A percentile compares a stretch with the other conserved stretches of the same genome.
Evolutionary conservation across 2,888 invertebrate genomes (phyloP).

Genomic region (Drosophila glabriapex): DNA sequence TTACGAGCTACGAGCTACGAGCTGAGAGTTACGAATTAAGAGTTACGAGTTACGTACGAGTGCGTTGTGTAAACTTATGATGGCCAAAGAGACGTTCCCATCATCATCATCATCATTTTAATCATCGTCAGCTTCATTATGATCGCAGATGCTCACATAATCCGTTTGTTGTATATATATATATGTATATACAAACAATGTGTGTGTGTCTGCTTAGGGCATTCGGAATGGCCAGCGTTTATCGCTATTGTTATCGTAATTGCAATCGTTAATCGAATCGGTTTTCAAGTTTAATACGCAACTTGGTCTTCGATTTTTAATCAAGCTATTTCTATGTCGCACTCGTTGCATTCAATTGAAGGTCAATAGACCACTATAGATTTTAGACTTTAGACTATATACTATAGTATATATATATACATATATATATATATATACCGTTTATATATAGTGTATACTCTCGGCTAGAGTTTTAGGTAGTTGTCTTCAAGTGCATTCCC

Average conservation of each 20-base stretch:
- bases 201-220: slow-evolving; percentile 5
- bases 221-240: slow-evolving; percentile 13
- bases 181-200: no score
- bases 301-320: slow-evolving; percentile 66
- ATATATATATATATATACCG: not conserved
- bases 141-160: slow-evolving; percentile 27
- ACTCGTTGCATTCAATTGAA: slow-evolving; percentile 55
- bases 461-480: not conserved
- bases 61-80: slow-evolving; percentile 10
- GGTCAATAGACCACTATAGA: slow-evolving; percentile 28
- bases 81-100: slow-evolving; percentile 9
- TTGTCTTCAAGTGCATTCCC: slow-evolving; percentile 34
- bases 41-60: slow-evolving; percentile 1
- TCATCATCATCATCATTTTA: slow-evolving; percentile 21
- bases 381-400: not conserved
- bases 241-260: slow-evolving; percentile 22
- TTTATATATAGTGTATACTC: not conserved
- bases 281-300: slow-evolving; percentile 71
- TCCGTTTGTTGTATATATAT: not conserved
- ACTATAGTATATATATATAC: not conserved
- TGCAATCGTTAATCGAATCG: slow-evolving; percentile 35
- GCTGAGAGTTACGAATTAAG: not conserved
- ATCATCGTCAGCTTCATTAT: slow-evolving; percentile 3
- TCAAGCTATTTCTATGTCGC: slow-evolving; percentile 71
- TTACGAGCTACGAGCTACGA: not conserved